Base-by-base conservation (phyloP, 37 sponge, comb jelly and placozoan genomes). In the Halichondria panicea region DNA sequence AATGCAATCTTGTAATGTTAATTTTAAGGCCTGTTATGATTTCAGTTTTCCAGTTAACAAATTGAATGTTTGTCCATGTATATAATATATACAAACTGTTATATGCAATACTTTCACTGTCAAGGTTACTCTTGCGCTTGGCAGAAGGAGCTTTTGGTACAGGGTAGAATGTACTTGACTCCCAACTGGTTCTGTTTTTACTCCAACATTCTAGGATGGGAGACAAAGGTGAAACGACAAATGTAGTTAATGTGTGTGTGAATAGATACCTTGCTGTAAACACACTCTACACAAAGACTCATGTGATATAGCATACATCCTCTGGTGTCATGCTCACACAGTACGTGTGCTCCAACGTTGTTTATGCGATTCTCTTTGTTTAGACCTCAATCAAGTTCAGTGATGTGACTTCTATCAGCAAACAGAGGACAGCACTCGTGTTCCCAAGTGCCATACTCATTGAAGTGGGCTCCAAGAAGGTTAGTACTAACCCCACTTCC, bases 111-210 rank as follows among this genome's bases (percentile, higher is more conserved):
- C 19, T 73, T 73, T 28, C 43, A 37, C 32, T 25, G n/a, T n/a
- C n/a, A 65, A 90, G 90, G 74, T 33, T 90, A 84, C 64, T 75
- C 85, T 24, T 90, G 90, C 55, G 81, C 85, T 21, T 84, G 72
- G 76, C 80, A 84, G 34, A 90, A 75, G 54, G 89, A 90, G 37
- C 48, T 87, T 2, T 55, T 90, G 44, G 46, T 76, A 2, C 90
- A 84, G 0, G 90, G 90, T 0, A 27, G 69, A 11, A 39, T 90
- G n/a, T 80, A 84, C 68, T 45, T 90, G 38, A 80, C 90, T 4
- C 4, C 42, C 11, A 70, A 80, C 45, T 71, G 53, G 64, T 25
- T 90, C 43, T 90, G 90, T 35, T 90, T 90, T 53, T 74, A 84
- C 67, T 80, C 80, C 24, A 76, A 36, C 59, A 54, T 90, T 34